phyloP scores from a whole-genome alignment of 2,113 vertebrate genomes.

The Emydura subglobosa region DNA sequence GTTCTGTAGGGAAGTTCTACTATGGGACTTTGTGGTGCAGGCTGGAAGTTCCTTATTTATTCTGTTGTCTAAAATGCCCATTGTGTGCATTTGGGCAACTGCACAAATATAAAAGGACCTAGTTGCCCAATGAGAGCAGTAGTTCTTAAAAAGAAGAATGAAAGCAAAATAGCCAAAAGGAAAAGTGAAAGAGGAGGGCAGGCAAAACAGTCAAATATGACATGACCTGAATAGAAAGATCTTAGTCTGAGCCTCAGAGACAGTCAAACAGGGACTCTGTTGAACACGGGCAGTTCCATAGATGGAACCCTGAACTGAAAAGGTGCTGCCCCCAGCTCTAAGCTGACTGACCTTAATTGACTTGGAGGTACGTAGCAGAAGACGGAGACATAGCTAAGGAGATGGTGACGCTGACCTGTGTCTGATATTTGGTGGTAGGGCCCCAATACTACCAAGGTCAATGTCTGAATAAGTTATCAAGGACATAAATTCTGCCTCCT shows the following conservation, averaged over 20 bases:
- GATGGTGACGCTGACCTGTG: background rate
- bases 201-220: conserved; percentile 5
- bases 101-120: background rate
- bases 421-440: background rate
- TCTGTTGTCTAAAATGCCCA: conserved; percentile 11
- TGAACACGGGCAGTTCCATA: background rate
- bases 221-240: background rate
- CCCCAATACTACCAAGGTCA: background rate
- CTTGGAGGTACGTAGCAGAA: background rate
- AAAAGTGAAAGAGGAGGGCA: background rate
- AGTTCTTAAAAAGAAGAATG: background rate
- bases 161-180: background rate
- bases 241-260: conserved; percentile 12
- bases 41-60: conserved; percentile 17
- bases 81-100: conserved; percentile 8
- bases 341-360: background rate
- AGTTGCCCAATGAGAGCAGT: background rate
- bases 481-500: background rate
- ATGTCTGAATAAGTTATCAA: background rate
- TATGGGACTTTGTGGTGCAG: background rate
- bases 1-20: conserved; percentile 5
- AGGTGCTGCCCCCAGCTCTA: background rate
- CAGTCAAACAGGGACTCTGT: background rate
- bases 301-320: background rate
- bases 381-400: background rate